phyloP scores from a whole-genome alignment of 1,140 invertebrate genomes.

The Drosophila serrata region DNA sequence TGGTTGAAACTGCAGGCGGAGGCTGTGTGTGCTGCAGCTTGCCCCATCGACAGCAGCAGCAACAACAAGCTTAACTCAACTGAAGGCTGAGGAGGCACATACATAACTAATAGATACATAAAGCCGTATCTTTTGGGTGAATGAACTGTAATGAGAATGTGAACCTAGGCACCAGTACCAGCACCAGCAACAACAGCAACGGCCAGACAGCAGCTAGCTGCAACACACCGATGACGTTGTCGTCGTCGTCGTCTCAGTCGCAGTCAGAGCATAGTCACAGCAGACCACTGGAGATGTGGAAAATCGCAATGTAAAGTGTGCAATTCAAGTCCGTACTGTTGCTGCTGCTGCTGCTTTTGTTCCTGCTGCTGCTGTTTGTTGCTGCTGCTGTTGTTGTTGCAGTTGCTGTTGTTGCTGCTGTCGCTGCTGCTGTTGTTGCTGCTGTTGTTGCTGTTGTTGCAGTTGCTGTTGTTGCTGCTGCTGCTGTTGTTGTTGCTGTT shows the following conservation, averaged over 20 bases:
- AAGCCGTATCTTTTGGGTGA: conserved; percentile 82
- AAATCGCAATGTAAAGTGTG: conserved; percentile 76
- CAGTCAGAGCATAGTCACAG: conserved; percentile 7
- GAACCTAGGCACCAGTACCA: conserved; percentile 66
- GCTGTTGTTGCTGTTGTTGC: background rate
- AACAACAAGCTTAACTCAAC: conserved; percentile 39
- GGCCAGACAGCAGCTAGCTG: conserved; percentile 54
- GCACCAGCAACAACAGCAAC: conserved; percentile 8
- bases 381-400: conserved; percentile 3
- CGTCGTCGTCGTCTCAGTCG: conserved; percentile 28
- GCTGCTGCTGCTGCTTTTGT: conserved; percentile 1
- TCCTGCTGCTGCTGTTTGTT: conserved; percentile 4
- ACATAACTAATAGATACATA: conserved; percentile 84
- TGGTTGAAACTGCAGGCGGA: conserved; percentile 66
- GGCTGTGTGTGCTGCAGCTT: conserved; percentile 29
- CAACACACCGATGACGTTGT: conserved; percentile 42
- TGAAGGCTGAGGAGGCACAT: conserved; percentile 64
- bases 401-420: conserved; percentile 1
- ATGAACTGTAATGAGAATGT: conserved; percentile 84
- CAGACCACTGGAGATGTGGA: conserved; percentile 69
- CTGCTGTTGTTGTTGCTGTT: background rate
- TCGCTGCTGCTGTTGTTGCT: too few relatives aligned
- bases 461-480: conserved; percentile 3
- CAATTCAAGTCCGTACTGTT: conserved; percentile 58
- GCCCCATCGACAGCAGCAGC: conserved; percentile 40